Base-by-base conservation (phyloP, 2,113 vertebrate species). In the Rhadina sibilatrix region DNA sequence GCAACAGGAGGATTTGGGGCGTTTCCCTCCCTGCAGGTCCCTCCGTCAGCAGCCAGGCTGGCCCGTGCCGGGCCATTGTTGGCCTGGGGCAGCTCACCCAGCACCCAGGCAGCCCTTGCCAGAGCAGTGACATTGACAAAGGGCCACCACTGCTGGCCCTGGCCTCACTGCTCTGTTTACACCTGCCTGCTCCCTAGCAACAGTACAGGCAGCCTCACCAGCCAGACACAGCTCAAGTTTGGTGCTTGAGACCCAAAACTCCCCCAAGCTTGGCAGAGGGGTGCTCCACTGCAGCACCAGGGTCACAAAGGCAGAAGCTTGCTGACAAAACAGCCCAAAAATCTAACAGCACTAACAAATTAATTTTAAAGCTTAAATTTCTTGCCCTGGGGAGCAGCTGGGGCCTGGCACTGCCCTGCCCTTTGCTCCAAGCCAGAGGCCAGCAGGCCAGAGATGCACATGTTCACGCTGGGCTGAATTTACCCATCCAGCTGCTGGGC, bases 1-100 rank as follows among this genome's bases (percentile, higher is more conserved):
- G 2, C 59, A 65, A n/a, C 21, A 5, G 3, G 3, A 27, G 69
- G 54, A 15, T 74, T 60, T 54, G 0, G 5, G 52, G 69, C 27
- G 25, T 40, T 91, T 19, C 77, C 60, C 70, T 37, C 13, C n/a
- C n/a, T n/a, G n/a, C 4, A 1, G 42, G 21, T 9, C 85, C 42
- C 53, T 69, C 83, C 1, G 0, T 37, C 83, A 93, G 93, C 82
- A 71, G 53, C 0, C 0, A 68, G 52, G 50, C 59, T 59, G 64
- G 25, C 21, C 47, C 0, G 0, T 3, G 1, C 14, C 1, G 0
- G 40, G 27, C 9, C n/a, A 18, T 1, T 38, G n/a, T 0, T 25
- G 50, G 57, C 35, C 19, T 38, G 77, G 59, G 33, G 40, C 66
- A 69, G 74, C 50, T 83, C 57, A 49, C 25, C 56, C 60, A 25